Conservation (phyloP, 2,888 invertebrate genomes). For the Drosophila kambysellisi region DNA sequence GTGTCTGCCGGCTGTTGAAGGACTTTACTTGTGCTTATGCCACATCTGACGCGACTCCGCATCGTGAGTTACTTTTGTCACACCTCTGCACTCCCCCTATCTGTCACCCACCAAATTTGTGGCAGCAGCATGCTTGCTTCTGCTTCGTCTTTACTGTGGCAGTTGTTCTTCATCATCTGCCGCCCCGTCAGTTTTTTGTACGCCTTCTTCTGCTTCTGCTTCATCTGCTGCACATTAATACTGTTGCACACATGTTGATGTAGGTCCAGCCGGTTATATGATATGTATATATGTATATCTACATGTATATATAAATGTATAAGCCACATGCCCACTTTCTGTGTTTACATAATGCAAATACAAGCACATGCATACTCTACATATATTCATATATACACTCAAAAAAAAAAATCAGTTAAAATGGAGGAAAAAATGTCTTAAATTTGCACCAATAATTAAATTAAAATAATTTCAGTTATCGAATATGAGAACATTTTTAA, state of each 20-base stretch:
- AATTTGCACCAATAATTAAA: not conserved
- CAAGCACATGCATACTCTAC: slow-evolving; percentile 16
- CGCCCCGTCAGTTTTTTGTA: slow-evolving; percentile 50
- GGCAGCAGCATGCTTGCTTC: slow-evolving; percentile 11
- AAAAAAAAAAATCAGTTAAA: not conserved
- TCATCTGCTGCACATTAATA: slow-evolving; percentile 9
- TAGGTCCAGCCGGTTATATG: slow-evolving; percentile 72
- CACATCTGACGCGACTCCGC: slow-evolving; percentile 29
- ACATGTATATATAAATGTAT: slow-evolving; percentile 35
- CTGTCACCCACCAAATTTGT: not conserved
- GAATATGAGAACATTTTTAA: no score
- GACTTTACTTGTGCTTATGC: slow-evolving; percentile 63
- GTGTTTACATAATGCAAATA: slow-evolving; percentile 64
- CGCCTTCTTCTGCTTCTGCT: slow-evolving; percentile 47
- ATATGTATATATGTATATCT: slow-evolving; percentile 5
- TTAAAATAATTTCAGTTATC: no score
- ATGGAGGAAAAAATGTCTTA: not conserved
- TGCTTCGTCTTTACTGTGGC: slow-evolving; percentile 23
- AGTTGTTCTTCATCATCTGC: slow-evolving; percentile 31
- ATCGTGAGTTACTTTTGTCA: slow-evolving; percentile 4
- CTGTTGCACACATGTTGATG: slow-evolving; percentile 62
- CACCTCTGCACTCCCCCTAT: slow-evolving; percentile 4
- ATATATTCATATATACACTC: not conserved
- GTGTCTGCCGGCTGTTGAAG: slow-evolving; percentile 65
- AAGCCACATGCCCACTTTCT: slow-evolving; percentile 57